Evolutionary conservation across 2,797 vertebrate species (phyloP), one percentile per base, ranked within the genome.

Genomic region (Smutsia gigantea): DNA sequence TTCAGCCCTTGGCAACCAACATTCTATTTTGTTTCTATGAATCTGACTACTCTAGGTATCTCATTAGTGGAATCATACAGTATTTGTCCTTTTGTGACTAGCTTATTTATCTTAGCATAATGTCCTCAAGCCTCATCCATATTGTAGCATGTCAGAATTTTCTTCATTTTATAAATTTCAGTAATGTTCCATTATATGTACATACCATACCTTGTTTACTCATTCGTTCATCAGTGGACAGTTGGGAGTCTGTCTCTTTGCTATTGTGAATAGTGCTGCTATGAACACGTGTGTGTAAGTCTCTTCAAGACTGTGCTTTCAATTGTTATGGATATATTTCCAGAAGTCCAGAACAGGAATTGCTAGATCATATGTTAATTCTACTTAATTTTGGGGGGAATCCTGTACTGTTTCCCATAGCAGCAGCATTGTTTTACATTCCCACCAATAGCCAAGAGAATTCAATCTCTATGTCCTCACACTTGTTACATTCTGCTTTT

Each of bases 21-120:
- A 84, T 21, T 51, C n/a, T 74, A 34, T 19, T 75, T 74, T 78
- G 7, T 29, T 86, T 74, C 72, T 75, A 63, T 21, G 15, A 91
- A 79, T 78, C 53, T 74, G 29, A 92, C 81, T n/a, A 77, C 4
- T 83, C 75, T 51, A 57, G 51, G 29, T 63, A 78, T 25, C 63
- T 61, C 59, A 46, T 46, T 11, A 78, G 31, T 68, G 25, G 13
- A 63, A 46, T 85, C n/a, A 92, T 55, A 74, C 7, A 59, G 29
- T 19, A 86, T 66, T 66, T 88, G 10, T 78, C 46, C 46, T 89
- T 89, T 37, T 77, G 46, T 83, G 46, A 66, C 42, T 78, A 12
- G 34, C 17, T 94, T 92, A 71, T 83, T 82, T 86, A 51, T 29
- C 37, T 75, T 53, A 79, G 25, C n/a, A 93, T 64, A 74, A 83